Percentiles rank a stretch among this genome's conserved stretches.
These are phyloP conservation scores for Dione juno DNA, from an alignment of 2,888 invertebrate genomes.

Conservation along the genomic window DNA sequence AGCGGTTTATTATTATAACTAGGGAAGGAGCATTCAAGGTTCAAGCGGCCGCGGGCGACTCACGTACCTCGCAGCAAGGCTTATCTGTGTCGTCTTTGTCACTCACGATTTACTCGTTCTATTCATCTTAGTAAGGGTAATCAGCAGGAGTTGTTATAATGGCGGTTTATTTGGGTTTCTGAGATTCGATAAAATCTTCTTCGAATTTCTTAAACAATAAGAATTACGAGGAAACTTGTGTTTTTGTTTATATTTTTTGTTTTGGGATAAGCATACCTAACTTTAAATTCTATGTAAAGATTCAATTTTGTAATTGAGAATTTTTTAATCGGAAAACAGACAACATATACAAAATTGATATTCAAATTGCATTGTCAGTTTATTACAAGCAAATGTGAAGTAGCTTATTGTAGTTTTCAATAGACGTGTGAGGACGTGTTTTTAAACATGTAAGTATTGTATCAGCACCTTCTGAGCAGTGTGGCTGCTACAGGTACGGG, in stretches of 20 bases:
- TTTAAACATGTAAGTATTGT: conserved; percentile 45
- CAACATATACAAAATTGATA: conserved; percentile 13
- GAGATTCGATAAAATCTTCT: not conserved
- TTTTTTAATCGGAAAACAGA: not conserved
- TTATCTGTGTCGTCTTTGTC: conserved; percentile 74
- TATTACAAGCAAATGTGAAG: conserved; percentile 29
- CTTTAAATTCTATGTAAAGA: too few relatives aligned
- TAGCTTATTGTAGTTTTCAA: conserved; percentile 40
- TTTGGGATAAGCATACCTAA: too few relatives aligned
- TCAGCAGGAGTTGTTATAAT: conserved; percentile 49
- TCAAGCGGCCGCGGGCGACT: conserved; percentile 66
- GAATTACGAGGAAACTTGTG: too few relatives aligned
- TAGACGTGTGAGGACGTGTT: conserved; percentile 45
- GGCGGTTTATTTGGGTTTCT: not conserved
- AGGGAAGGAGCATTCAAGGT: conserved; percentile 80
- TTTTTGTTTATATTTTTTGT: too few relatives aligned
- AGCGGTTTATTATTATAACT: conserved; percentile 78
- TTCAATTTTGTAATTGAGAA: not conserved
- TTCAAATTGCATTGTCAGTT: conserved; percentile 27
- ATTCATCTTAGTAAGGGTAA: conserved; percentile 52
- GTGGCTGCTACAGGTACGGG: conserved; percentile 31
- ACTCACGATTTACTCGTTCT: conserved; percentile 58
- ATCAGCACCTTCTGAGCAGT: conserved; percentile 40
- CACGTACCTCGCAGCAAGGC: conserved; percentile 72
- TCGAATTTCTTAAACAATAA: too few relatives aligned